These are phyloP conservation scores for Eucera pruinosa DNA, from an alignment of 2,888 invertebrate species.

Conservation along the genomic window DNA sequence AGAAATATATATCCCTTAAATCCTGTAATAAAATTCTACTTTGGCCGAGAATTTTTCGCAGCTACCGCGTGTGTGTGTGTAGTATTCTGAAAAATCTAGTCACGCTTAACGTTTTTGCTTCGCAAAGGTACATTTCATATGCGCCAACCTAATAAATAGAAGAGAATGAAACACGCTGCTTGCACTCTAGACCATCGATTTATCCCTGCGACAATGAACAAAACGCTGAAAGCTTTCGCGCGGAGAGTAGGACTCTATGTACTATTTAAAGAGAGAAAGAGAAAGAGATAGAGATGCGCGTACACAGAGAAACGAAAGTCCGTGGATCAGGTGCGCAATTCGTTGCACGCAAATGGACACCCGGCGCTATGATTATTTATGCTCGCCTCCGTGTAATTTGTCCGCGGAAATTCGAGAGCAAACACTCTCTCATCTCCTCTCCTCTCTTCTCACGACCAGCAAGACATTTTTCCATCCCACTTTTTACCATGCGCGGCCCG, in stretches of 20 bases:
- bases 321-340: constrained; percentile 60
- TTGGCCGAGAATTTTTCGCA: too few relatives aligned
- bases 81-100: too few relatives aligned
- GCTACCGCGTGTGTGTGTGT: too few relatives aligned
- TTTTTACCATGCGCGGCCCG: background rate
- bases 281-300: background rate
- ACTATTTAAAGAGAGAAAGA: constrained; percentile 33
- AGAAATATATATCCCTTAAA: too few relatives aligned
- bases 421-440: background rate
- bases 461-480: background rate
- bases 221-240: constrained; percentile 41
- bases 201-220: constrained; percentile 44
- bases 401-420: constrained; percentile 12
- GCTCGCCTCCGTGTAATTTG: constrained; percentile 33
- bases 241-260: background rate
- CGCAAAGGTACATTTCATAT: too few relatives aligned
- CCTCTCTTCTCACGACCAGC: background rate
- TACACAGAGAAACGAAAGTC: too few relatives aligned
- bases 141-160: too few relatives aligned
- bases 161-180: constrained; percentile 22
- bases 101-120: too few relatives aligned
- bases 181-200: constrained; percentile 40
- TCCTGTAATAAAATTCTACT: too few relatives aligned
- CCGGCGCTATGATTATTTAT: constrained; percentile 59
- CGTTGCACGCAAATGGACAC: constrained; percentile 56